These are phyloP conservation scores for Helicoverpa assulta DNA, from an alignment of 2,888 invertebrate genomes.

Conservation along the genomic window DNA sequence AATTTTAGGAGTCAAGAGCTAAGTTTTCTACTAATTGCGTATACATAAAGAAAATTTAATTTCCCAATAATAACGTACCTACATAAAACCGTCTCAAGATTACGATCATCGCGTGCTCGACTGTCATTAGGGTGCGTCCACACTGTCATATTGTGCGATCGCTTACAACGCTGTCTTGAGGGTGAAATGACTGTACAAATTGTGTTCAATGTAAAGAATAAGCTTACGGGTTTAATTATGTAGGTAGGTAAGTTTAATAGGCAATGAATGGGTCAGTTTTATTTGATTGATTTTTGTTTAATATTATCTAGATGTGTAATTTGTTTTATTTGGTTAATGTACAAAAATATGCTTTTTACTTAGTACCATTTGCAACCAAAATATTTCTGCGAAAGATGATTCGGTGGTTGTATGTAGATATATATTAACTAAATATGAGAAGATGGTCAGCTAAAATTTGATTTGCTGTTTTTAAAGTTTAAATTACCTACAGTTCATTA, in stretches of 20 bases:
- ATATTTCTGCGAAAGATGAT: too few species aligned
- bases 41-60: slow-evolving; percentile 37
- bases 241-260: background rate
- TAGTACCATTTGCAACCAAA: too few species aligned
- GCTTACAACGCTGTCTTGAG: slow-evolving; percentile 53
- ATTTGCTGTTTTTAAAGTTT: too few species aligned
- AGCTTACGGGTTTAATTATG: slow-evolving; percentile 2
- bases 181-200: slow-evolving; percentile 44
- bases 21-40: background rate
- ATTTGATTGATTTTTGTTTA: slow-evolving; percentile 1
- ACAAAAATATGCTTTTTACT: too few species aligned
- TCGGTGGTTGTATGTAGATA: too few species aligned
- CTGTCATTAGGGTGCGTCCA: slow-evolving; percentile 78
- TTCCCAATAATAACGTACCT: slow-evolving; percentile 52
- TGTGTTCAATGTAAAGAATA: slow-evolving; percentile 19
- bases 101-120: slow-evolving; percentile 74
- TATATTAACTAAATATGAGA: too few species aligned
- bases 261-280: background rate
- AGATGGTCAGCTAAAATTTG: too few species aligned
- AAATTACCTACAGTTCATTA: too few species aligned
- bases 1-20: too few species aligned
- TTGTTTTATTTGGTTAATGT: too few species aligned
- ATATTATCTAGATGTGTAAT: background rate
- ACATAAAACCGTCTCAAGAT: slow-evolving; percentile 71
- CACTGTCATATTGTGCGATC: slow-evolving; percentile 71